Percentiles rank a stretch among this genome's conserved stretches.
phyloP scores from a whole-genome alignment of 92 coral and sea anemone genomes.

The Siderastrea siderea region DNA sequence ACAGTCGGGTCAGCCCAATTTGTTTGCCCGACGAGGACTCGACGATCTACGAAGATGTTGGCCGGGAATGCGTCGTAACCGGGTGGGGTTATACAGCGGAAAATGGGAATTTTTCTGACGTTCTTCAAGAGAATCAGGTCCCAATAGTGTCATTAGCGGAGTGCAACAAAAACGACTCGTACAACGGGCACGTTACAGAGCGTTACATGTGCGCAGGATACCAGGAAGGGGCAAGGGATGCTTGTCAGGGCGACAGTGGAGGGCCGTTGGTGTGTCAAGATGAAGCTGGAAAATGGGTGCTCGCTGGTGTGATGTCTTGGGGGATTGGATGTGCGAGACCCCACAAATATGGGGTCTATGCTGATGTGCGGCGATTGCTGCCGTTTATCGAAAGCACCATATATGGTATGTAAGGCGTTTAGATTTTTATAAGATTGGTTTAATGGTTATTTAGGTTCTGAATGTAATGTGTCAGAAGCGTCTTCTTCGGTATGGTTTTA shows the following conservation, averaged over 20 bases:
- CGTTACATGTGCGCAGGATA: constrained; percentile 94
- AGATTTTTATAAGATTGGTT: not conserved
- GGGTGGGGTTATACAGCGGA: constrained; percentile 88
- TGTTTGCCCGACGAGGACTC: constrained; percentile 87
- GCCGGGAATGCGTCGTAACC: constrained; percentile 73
- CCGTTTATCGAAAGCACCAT: constrained; percentile 90
- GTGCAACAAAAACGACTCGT: constrained; percentile 87
- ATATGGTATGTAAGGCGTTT: constrained; percentile 70
- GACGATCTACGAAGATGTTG: constrained; percentile 53
- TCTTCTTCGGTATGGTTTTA: too few species aligned
- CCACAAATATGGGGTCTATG: constrained; percentile 89
- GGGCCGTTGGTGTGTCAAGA: constrained; percentile 95
- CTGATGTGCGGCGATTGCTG: constrained; percentile 82
- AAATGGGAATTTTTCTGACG: constrained; percentile 67
- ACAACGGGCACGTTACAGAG: constrained; percentile 78
- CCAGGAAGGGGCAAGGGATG: constrained; percentile 85
- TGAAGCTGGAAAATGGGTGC: constrained; percentile 86
- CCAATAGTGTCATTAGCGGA: constrained; percentile 79
- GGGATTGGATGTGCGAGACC: constrained; percentile 93
- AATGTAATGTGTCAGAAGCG: too few species aligned
- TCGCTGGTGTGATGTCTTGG: constrained; percentile 92
- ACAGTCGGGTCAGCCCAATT: constrained; percentile 86
- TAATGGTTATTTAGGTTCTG: not conserved
- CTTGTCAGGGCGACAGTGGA: constrained; percentile 97
- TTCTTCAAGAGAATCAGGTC: constrained; percentile 75